These are phyloP conservation scores for Xenopus borealis DNA, from an alignment of 2,113 vertebrate genomes.

Conservation along the genomic window DNA sequence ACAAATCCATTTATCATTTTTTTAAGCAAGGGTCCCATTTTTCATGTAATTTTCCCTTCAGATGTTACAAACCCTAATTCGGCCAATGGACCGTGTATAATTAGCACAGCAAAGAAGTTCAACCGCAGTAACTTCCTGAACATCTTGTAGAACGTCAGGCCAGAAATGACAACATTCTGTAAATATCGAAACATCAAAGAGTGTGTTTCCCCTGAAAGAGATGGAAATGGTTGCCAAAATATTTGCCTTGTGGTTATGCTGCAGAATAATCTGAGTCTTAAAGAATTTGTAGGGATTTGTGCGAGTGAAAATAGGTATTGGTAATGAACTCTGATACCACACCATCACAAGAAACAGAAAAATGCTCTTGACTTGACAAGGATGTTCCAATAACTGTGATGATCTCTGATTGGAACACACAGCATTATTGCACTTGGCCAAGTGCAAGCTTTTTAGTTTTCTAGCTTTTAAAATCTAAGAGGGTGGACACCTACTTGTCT, in stretches of 20 bases:
- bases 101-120: not conserved
- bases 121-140: not conserved
- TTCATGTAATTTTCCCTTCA: not conserved
- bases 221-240: not conserved
- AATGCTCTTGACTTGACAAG: not conserved
- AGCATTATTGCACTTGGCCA: too few relatives aligned
- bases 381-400: not conserved
- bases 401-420: not conserved
- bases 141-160: not conserved
- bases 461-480: too few relatives aligned
- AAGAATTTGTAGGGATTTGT: not conserved
- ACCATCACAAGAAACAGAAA: not conserved
- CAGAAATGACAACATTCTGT: not conserved
- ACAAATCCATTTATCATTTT: not conserved
- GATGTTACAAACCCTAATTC: not conserved
- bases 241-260: not conserved
- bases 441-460: too few relatives aligned
- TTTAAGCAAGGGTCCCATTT: not conserved
- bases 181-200: not conserved
- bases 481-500: too few relatives aligned
- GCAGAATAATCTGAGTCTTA: not conserved
- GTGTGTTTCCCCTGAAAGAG: constrained; percentile 1
- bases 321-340: not conserved
- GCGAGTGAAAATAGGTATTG: not conserved
- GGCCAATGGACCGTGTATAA: not conserved